Conservation (phyloP, 2,888 invertebrate species). For the Drosophila bunnanda region DNA sequence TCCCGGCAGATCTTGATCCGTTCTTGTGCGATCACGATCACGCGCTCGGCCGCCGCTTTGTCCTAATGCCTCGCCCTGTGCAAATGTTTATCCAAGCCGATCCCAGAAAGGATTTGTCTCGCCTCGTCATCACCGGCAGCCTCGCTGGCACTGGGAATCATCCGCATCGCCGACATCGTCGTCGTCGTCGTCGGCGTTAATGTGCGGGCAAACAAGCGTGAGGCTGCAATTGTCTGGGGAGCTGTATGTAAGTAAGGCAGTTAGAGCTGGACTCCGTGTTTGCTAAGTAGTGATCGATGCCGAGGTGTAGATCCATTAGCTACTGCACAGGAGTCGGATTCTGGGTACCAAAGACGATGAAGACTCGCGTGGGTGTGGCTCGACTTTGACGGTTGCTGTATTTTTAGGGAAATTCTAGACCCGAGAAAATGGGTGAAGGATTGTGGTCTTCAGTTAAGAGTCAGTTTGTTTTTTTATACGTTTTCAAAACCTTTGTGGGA, state of each 20-base stretch:
- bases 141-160: constrained; percentile 31
- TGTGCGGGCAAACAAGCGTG: constrained; percentile 80
- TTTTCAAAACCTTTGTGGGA: neutral
- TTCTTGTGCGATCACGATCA: constrained; percentile 74
- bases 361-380: constrained; percentile 30
- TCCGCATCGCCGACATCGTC: constrained; percentile 27
- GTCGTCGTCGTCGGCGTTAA: constrained; percentile 68
- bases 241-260: constrained; percentile 19
- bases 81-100: constrained; percentile 74
- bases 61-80: constrained; percentile 64
- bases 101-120: constrained; percentile 74
- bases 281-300: constrained; percentile 57
- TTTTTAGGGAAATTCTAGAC: constrained; percentile 4
- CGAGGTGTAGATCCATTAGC: constrained; percentile 78
- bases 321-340: constrained; percentile 50
- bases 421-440: constrained; percentile 2
- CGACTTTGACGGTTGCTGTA: constrained; percentile 21
- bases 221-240: constrained; percentile 77
- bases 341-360: neutral
- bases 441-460: neutral
- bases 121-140: constrained; percentile 50
- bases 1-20: constrained; percentile 21
- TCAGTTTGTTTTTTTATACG: neutral
- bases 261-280: constrained; percentile 20
- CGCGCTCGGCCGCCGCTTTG: constrained; percentile 68